These are phyloP conservation scores for Drosophila borborema DNA, from an alignment of 2,888 invertebrate species.

Conservation along the genomic window DNA sequence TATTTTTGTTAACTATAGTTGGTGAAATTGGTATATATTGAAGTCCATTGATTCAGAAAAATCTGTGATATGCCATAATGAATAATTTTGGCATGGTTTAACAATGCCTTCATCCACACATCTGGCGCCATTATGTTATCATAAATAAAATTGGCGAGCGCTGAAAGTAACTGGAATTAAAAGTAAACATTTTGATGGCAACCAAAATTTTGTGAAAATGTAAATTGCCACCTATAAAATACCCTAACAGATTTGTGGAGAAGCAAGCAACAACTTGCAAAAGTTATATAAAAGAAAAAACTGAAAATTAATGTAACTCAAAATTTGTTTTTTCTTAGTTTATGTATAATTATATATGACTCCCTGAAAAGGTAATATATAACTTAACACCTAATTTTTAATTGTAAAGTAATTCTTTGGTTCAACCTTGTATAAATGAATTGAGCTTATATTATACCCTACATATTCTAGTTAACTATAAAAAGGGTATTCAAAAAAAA, in stretches of 20 bases:
- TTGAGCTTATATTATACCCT: neutral
- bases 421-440: neutral
- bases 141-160: conserved; percentile 55
- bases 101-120: conserved; percentile 19
- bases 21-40: neutral
- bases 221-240: neutral
- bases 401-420: too few species aligned
- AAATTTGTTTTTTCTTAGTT: too few species aligned
- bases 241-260: neutral
- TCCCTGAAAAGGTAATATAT: too few species aligned
- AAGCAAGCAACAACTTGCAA: neutral
- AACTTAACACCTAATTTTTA: too few species aligned
- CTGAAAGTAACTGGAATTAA: conserved; percentile 69
- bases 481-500: conserved; percentile 21
- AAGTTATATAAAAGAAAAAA: too few species aligned
- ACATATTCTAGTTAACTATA: too few species aligned
- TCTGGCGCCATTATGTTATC: conserved; percentile 43
- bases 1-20: too few species aligned
- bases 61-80: conserved; percentile 17
- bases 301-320: too few species aligned
- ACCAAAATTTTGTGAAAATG: conserved; percentile 16
- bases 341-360: too few species aligned
- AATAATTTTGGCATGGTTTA: conserved; percentile 17
- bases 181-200: conserved; percentile 68
- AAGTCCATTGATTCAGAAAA: neutral